Evolutionary conservation across 2,797 vertebrate species (phyloP), one percentile per base, ranked within the genome.

Genomic region (Oreochromis mossambicus): DNA sequence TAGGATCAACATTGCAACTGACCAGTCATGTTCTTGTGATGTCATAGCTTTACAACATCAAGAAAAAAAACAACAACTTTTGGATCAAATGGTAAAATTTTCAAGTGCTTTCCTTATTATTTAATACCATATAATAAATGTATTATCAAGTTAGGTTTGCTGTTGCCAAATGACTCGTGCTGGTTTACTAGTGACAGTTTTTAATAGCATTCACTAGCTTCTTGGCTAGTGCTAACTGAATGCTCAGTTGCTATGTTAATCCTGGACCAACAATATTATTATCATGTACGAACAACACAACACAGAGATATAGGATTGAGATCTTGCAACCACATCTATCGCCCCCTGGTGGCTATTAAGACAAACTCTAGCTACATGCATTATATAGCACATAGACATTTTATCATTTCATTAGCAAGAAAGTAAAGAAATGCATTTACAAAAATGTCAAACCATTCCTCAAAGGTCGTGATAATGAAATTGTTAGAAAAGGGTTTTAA

Each of bases 401-500:
- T n/a, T 63, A 19, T 80, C 52, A 32, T 77, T 48, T 70, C 15
- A 56, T 61, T 36, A 70, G 43, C 26, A 15, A 48, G 15, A 61
- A 41, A 46, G 3, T 3, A 1, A 55, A 38, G 12, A 78, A 46
- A 73, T 2, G 0, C 3, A 38, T 73, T 80, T 32, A 48, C 50
- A 32, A 70, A 84, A 79, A 38, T 34, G 12, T 85, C 48, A 61
- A 70, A 78, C 13, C 61, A 13, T n/a, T 88, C 76, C 50, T 88
- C 70, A 55, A 77, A 54, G 48, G 73, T 75, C 78, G 61, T 83
- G 77, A 85, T 58, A 82, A 85, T 77, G 58, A 55, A 80, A 79
- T 78, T 46, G 76, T 81, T 89, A 87, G 14, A 91, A 90, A 89
- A 82, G 83, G 82, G 11, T 48, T 38, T 38, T 2, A 38, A 32